Base-by-base conservation (phyloP, 2,888 invertebrate genomes). In the Oxycera nigricornis region DNA sequence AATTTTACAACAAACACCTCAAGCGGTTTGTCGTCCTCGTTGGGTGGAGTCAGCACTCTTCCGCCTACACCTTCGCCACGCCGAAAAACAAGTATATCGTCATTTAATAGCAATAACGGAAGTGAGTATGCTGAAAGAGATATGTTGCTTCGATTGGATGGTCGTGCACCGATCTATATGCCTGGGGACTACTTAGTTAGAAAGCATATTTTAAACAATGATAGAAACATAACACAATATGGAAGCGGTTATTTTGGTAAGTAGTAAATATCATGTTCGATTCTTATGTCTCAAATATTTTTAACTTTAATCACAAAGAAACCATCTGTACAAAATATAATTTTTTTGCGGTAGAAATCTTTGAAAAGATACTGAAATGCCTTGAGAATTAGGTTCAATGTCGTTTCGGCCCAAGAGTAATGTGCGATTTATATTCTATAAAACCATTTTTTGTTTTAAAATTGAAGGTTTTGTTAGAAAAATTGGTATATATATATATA, bases 31-130 rank as follows among this genome's bases (percentile, higher is more conserved):
- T 77, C 78, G 55, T 82, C 82, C 2, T 83, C 84, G 22, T 87
- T 86, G 6, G 80, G 87, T 1, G 79, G 81, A 70, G 81, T 82
- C 68, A 82, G 84, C 72, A 86, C 86, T 1, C 88, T 87, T 78
- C 88, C 88, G 6, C 88, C 90, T 70, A 89, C 91, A 7, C 90
- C 90, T 1, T 91, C 92, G 4, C 92, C 93, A 0, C 85, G 93
- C 28, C 87, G 94, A 65, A 93, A 93, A 78, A 91, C 91, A 0
- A 91, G 91, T 80, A 89, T 89, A 52, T 89, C 91, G 14, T 91
- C 91, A 59, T 93, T 92, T 78, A 89, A 91, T 61, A 92, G 91
- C n/a, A 80, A 81, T 46, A 72, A 82, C 30, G 80, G 81, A 74
- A 81, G 80, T 72, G 79, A 79, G 1, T 79, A 79, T 9, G 73